Evolutionary conservation across 1,140 invertebrate species (phyloP), one percentile per base, ranked within the genome.

Genomic region (Plutomurus gul): DNA sequence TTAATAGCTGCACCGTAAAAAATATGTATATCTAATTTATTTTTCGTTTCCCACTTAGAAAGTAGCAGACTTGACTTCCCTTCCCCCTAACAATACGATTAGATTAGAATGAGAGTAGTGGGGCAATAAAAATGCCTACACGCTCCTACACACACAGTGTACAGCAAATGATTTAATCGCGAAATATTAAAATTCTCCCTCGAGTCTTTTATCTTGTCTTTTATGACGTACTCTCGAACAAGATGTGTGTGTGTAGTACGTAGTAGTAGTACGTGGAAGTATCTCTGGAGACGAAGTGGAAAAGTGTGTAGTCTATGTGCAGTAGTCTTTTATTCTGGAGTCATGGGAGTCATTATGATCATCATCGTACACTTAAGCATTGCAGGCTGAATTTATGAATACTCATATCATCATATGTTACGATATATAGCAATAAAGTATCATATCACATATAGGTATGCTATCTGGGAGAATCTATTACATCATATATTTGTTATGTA

Each of bases 381-480:
- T n/a, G 20, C 22, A 65, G 27, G 18, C n/a, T 11, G 47, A 65
- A 36, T 65, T 65, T 65, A 30, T 16, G 27, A 65, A n/a, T 33
- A 36, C 56, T 65, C 56, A 33, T 33, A 33, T 65, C 56, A 65
- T 65, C 11, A 4, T 27, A 65, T 36, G 16, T 11, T 8, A 33
- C 5, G 27, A 25, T 8, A 27, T 13, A 20, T 16, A 22, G 7
- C 7, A 56, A 7, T 73, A 20, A 7, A 40, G 37, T 37, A 73
- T 13, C 10, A 22, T 8, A 73, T 8, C 4, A 77, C 13, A 85
- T n/a, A n/a, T n/a, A n/a, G n/a, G n/a, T n/a, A n/a, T n/a, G n/a
- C n/a, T n/a, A n/a, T n/a, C n/a, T n/a, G n/a, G n/a, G n/a, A n/a
- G n/a, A n/a, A n/a, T n/a, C n/a, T n/a, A n/a, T n/a, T n/a, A n/a